These are phyloP conservation scores for Galbula dea DNA, from an alignment of 2,113 vertebrate genomes.

Conservation along the genomic window DNA sequence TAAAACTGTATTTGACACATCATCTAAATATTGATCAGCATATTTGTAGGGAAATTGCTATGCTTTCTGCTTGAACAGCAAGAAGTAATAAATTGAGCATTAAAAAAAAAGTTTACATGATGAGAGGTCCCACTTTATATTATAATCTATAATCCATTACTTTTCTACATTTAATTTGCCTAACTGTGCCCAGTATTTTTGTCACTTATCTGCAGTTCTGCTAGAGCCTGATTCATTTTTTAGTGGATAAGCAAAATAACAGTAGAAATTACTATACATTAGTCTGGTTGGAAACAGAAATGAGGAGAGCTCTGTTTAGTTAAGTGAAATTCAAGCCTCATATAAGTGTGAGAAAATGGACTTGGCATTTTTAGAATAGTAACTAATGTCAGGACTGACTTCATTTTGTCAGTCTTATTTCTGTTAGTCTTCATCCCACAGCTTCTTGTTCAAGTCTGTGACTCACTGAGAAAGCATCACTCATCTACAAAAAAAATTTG, in stretches of 20 bases:
- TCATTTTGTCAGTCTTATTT: neutral
- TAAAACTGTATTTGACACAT: slow-evolving; percentile 46
- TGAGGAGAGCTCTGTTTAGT: neutral
- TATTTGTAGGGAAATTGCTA: slow-evolving; percentile 32
- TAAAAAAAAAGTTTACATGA: neutral
- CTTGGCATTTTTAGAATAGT: neutral
- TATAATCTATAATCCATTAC: neutral
- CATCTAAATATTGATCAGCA: slow-evolving; percentile 62
- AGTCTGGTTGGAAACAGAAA: neutral
- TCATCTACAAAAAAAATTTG: neutral
- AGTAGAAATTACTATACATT: neutral
- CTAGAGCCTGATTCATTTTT: neutral
- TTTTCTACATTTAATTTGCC: slow-evolving; percentile 35
- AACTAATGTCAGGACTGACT: neutral
- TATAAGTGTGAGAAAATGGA: neutral
- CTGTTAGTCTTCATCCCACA: neutral
- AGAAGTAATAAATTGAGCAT: slow-evolving; percentile 29
- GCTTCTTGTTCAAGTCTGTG: neutral
- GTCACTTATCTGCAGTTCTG: neutral
- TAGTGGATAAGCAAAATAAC: neutral
- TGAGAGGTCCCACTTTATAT: slow-evolving; percentile 15
- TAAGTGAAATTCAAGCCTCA: neutral
- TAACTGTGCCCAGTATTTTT: neutral
- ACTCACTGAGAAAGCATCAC: neutral
- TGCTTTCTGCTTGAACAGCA: slow-evolving; percentile 4